phyloP scores from a whole-genome alignment of 2,113 vertebrate genomes.

The Lagopus muta region DNA sequence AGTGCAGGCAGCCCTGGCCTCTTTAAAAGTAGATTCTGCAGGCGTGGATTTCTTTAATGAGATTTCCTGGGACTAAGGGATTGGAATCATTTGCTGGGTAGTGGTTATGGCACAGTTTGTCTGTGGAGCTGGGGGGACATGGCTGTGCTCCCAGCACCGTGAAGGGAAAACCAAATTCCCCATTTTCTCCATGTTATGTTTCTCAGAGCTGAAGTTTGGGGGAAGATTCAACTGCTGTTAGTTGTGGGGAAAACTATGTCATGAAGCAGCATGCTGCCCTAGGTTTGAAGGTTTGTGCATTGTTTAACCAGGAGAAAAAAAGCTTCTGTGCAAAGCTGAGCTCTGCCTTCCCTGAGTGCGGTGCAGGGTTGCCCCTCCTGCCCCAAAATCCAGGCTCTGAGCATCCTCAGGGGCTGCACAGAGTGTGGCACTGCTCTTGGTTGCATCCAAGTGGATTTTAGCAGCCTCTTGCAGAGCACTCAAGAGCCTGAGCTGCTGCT shows the following conservation, averaged over 20 bases:
- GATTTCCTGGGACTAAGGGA: slow-evolving; percentile 2
- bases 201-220: neutral
- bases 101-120: neutral
- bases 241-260: neutral
- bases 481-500: neutral
- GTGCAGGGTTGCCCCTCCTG: neutral
- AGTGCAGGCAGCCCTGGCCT: fast-evolving
- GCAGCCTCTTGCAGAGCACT: neutral
- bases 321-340: neutral
- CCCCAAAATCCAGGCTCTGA: neutral
- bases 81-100: neutral
- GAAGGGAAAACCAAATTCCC: neutral
- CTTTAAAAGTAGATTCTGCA: neutral
- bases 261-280: neutral
- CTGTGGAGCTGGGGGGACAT: neutral
- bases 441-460: neutral
- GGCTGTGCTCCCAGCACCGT: neutral
- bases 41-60: slow-evolving; percentile 21
- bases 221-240: neutral
- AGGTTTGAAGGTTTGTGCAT: fast-evolving
- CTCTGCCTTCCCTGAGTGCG: neutral
- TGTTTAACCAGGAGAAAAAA: neutral
- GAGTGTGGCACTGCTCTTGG: neutral
- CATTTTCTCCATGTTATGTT: neutral
- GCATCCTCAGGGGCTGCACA: fast-evolving